Percentiles rank a stretch among this genome's conserved stretches.
Conservation (phyloP, 2,113 vertebrate species). For the Narcine bancroftii region DNA sequence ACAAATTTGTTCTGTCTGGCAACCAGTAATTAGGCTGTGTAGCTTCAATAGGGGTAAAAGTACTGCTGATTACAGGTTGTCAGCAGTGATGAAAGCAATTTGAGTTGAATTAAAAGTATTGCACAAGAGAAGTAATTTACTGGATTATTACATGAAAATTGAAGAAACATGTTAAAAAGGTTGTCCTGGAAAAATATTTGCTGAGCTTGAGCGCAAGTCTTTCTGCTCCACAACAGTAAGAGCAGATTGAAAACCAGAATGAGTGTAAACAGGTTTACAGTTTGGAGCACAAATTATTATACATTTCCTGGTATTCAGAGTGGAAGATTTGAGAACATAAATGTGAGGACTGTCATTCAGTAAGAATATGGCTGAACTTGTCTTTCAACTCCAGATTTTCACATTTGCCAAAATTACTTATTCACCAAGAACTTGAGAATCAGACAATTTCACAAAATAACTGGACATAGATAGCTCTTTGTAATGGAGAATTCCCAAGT, state of each 20-base stretch:
- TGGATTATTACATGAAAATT: not conserved
- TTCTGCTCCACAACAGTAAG: not conserved
- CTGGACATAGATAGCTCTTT: too few species aligned
- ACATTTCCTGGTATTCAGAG: not conserved
- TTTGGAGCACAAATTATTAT: not conserved
- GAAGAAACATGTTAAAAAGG: not conserved
- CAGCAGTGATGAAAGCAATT: not conserved
- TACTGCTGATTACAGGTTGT: not conserved
- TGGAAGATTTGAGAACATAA: too few species aligned
- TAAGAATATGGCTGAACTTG: too few species aligned
- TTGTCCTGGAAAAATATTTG: not conserved
- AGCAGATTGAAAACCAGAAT: not conserved
- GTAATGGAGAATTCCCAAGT: too few species aligned
- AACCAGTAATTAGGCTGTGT: conserved; percentile 7
- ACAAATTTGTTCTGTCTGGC: not conserved
- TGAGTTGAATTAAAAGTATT: not conserved
- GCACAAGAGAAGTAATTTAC: not conserved
- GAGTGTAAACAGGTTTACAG: not conserved
- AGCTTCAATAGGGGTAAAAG: not conserved
- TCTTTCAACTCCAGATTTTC: too few species aligned
- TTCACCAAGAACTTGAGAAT: too few species aligned
- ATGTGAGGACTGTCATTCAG: too few species aligned
- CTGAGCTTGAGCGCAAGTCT: not conserved
- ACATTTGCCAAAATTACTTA: too few species aligned
- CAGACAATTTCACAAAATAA: too few species aligned